Base-by-base conservation (phyloP, 2,797 vertebrate genomes). In the Cirrhinus mrigala region DNA sequence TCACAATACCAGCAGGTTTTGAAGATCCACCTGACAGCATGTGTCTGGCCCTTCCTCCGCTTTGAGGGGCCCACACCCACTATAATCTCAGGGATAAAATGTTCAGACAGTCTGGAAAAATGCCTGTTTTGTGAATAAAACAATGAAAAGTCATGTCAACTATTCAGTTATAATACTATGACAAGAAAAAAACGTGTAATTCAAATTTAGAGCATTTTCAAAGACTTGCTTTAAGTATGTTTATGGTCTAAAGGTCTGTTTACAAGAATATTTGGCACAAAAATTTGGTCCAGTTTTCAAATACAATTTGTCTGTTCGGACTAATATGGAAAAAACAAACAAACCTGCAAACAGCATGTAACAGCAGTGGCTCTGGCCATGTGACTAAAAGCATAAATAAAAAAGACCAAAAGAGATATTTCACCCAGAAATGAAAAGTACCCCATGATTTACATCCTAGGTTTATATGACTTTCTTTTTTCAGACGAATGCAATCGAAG, bases 1-100 rank as follows among this genome's bases (percentile, higher is more conserved):
- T 93, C 91, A 93, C 92, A 91, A 92, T 94, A 93, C 93, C 93
- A 91, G 94, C 92, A 94, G 50, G 46, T 74, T 85, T 68, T 80
- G 46, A 64, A 15, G 77, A 80, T 85, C 44, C 77, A 74, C 68
- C 69, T 85, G 84, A 85, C 68, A 64, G 76, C 66, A 66, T 84
- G 50, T 58, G 64, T 85, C 29, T 85, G 76, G 76, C 68, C 69
- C 69, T 40, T 79, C 84, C 66, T 83, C 16, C 10, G 9, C 33
- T 56, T 46, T 70, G 12, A 85, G 56, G 27, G 84, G 70, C 69
- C 73, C 68, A 81, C 79, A 81, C 37, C 85, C 74, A 52, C 83
- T 10, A 52, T 90, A 88, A 81, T 85, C 82, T 70, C 64, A 48
- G 69, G 77, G 84, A 85, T 85, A 80, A 85, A 80, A 70, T 85